phyloP scores from a whole-genome alignment of 2,888 invertebrate species.

The Sinopyrophorus schimmeli region DNA sequence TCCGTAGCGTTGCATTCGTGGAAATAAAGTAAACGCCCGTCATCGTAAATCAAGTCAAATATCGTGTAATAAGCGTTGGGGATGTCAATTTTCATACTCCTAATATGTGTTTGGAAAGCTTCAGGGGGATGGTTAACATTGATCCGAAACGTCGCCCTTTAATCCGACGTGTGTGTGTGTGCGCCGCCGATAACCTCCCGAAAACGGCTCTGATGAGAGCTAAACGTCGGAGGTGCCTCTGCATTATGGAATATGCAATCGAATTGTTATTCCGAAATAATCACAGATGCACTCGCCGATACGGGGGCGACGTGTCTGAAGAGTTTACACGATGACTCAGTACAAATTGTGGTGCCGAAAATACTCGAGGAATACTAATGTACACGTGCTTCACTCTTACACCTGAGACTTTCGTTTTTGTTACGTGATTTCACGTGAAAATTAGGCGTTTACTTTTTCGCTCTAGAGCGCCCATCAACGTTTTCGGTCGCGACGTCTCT shows the following conservation, averaged over 20 bases:
- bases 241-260: slow-evolving; percentile 8
- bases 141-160: neutral
- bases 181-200: slow-evolving; percentile 15
- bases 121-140: slow-evolving; percentile 7
- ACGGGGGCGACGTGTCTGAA: slow-evolving; percentile 9
- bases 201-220: slow-evolving; percentile 4
- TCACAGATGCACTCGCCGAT: slow-evolving; percentile 9
- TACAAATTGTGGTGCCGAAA: slow-evolving; percentile 8
- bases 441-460: no score
- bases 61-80: slow-evolving; percentile 22
- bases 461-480: no score
- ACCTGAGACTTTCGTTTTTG: no score
- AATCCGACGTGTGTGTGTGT: slow-evolving; percentile 15
- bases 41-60: slow-evolving; percentile 26
- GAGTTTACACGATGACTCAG: slow-evolving; percentile 13
- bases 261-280: slow-evolving; percentile 14
- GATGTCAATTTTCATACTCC: slow-evolving; percentile 23
- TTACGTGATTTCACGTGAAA: no score
- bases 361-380: slow-evolving; percentile 7
- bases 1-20: slow-evolving; percentile 29
- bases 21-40: slow-evolving; percentile 25
- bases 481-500: no score
- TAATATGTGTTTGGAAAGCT: slow-evolving; percentile 9
- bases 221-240: slow-evolving; percentile 6
- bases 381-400: slow-evolving; percentile 6